Evolutionary conservation across 35 echinoderm and acorn worm genomes (phyloP).

Genomic region (Strongylocentrotus purpuratus): DNA sequence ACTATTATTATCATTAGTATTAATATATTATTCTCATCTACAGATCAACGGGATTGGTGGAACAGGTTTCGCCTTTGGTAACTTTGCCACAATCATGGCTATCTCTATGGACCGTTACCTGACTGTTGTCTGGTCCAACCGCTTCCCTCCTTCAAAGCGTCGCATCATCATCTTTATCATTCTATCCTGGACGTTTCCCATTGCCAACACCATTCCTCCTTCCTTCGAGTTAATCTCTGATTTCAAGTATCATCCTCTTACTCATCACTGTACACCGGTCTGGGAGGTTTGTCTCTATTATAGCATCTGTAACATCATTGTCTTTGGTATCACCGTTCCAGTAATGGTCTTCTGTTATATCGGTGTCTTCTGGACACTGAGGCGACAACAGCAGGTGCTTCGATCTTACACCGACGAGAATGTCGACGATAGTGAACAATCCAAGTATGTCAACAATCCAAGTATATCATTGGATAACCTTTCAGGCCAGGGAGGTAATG

Average conservation of each 20-base stretch:
- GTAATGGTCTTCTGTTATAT: constrained; percentile 13
- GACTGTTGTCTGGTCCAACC: neutral
- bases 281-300: constrained; percentile 14
- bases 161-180: neutral
- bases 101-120: constrained; percentile 5
- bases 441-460: neutral
- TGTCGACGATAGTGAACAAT: neutral
- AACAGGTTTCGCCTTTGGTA: neutral
- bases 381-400: neutral
- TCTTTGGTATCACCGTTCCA: constrained; percentile 8
- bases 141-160: neutral
- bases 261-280: constrained; percentile 15
- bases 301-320: neutral
- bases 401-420: neutral
- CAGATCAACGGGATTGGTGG: constrained; percentile 11
- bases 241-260: neutral
- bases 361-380: neutral
- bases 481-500: neutral
- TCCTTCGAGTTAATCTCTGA: constrained; percentile 6
- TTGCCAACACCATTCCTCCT: neutral
- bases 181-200: neutral
- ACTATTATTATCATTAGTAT: no score
- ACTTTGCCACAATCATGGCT: neutral
- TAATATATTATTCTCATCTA: neutral
- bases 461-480: neutral